phyloP scores from a whole-genome alignment of 2,113 vertebrate species.

The Pica pica region DNA sequence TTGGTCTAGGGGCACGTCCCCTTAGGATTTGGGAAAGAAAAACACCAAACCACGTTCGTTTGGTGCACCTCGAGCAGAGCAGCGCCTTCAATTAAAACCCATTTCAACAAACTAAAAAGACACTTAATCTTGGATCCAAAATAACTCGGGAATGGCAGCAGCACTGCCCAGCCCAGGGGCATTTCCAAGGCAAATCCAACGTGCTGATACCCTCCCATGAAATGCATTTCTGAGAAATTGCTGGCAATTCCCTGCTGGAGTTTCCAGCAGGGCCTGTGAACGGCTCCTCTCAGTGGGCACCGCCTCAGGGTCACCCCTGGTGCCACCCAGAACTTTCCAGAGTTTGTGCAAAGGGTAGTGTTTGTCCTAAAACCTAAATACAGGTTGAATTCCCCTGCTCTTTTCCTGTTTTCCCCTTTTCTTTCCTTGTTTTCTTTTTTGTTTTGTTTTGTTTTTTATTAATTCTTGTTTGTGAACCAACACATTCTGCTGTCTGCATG shows the following conservation, averaged over 20 bases:
- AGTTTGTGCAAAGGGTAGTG: neutral
- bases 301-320: neutral
- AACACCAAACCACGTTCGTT: conserved; percentile 53
- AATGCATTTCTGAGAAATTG: conserved; percentile 31
- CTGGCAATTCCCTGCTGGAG: neutral
- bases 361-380: neutral
- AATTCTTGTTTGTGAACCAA: neutral
- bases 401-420: neutral
- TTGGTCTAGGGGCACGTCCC: conserved; percentile 56
- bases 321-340: neutral
- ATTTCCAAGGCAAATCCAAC: conserved; percentile 50
- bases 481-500: neutral
- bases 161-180: conserved; percentile 16
- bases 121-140: conserved; percentile 42
- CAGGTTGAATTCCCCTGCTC: neutral
- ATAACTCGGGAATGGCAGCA: neutral
- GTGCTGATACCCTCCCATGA: neutral
- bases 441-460: neutral
- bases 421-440: neutral
- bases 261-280: conserved; percentile 8
- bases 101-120: conserved; percentile 49
- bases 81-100: conserved; percentile 50
- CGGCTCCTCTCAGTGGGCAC: neutral
- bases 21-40: conserved; percentile 69
- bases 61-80: conserved; percentile 58